Evolutionary conservation across 2,797 vertebrate species (phyloP), one percentile per base, ranked within the genome.

Genomic region (Botia almorhae): DNA sequence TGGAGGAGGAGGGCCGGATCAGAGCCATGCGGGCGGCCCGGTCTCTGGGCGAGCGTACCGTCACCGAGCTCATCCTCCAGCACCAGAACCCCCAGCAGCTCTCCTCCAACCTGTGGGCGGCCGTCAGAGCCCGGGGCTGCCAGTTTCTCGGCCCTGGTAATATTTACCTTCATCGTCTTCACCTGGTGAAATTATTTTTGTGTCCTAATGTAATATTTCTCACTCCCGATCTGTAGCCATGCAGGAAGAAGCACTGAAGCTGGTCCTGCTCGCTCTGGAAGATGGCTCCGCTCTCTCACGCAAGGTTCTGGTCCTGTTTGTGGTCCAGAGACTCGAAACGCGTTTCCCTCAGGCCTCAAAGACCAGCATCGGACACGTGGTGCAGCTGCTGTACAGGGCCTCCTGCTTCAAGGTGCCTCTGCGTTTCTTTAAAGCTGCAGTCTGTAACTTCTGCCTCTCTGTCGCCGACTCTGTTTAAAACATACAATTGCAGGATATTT

Each of bases 1-100:
- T 99, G 87, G 98, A 99, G 76, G 98, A 99, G 89, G 98, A 99
- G 88, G 98, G 98, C 23, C 94, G 98, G 0, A 95, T 99, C 19
- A 93, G 98, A 87, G 98, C 98, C 83, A 99, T 98, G 97, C 95
- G 98, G 87, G 98, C 98, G 0, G 98, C 98, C 0, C 96, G 98
- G 14, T 99, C 98, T 0, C 93, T 99, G 77, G 98, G 98, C 1
- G 98, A 99, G 90, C 93, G 98, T 50, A 99, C 98, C 0, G 98
- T 99, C 86, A 99, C 98, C 0, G 98, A 99, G 81, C 98, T 99
- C 88, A 99, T 99, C 88, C 94, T 99, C 70, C 98, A 99, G 90
- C 98, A 99, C 86, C 98, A 99, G 89, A 99, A 99, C 83, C 97
- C 98, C 56, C 97, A 99, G 88, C 98, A 99, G 82, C 97, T 99